A percentile compares a stretch with the other conserved stretches of the same genome.
phyloP scores from a whole-genome alignment of 2,797 vertebrate species.

The Falco rusticolus region DNA sequence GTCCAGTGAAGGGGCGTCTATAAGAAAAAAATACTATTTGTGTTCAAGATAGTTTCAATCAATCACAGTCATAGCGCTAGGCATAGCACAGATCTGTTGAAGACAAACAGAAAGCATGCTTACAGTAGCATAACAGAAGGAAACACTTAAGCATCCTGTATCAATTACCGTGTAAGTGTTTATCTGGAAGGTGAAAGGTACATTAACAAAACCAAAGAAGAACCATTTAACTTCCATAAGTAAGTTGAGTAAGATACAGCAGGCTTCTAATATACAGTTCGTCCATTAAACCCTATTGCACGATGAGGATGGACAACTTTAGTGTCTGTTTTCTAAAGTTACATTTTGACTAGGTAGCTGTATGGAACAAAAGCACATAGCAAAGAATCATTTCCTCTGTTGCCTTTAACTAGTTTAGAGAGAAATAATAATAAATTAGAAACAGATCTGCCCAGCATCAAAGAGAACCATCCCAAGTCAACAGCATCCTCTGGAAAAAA shows the following conservation, averaged over 20 bases:
- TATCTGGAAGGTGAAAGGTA: background rate
- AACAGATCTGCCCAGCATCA: background rate
- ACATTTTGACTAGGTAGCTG: background rate
- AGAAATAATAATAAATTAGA: background rate
- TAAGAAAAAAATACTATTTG: background rate
- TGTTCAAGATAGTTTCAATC: background rate
- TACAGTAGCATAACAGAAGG: background rate
- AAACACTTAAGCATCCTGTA: background rate
- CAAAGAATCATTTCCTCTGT: background rate
- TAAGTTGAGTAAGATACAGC: background rate
- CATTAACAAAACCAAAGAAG: background rate
- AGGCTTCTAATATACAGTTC: background rate
- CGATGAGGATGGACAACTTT: background rate
- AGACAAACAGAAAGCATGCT: constrained; percentile 42
- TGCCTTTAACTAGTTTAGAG: background rate
- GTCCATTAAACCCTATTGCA: constrained; percentile 14
- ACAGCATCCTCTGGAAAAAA: background rate
- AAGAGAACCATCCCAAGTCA: background rate
- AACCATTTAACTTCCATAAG: background rate
- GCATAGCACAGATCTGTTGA: background rate
- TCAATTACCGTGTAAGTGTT: background rate
- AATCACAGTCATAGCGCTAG: constrained; percentile 23
- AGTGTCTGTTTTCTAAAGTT: background rate
- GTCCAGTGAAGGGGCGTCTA: background rate
- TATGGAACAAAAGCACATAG: background rate